phyloP scores from a whole-genome alignment of 2,113 vertebrate species.

The Apodemus speciosus region DNA sequence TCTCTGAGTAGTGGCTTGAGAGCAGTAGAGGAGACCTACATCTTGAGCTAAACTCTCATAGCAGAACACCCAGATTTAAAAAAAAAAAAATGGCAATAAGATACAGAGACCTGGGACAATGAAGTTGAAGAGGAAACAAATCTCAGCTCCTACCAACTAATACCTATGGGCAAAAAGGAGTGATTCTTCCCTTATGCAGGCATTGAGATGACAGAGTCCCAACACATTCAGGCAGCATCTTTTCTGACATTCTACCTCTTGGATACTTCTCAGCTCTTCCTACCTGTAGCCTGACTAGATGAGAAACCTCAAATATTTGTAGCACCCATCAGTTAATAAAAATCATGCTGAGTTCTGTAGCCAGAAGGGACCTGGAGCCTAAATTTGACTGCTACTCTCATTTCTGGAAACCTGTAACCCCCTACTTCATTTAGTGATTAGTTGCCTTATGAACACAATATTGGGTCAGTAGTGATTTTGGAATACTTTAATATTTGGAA shows the following conservation, averaged over 20 bases:
- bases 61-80: background rate
- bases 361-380: background rate
- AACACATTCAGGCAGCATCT: rapidly evolving
- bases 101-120: background rate
- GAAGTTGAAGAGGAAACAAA: background rate
- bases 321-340: background rate
- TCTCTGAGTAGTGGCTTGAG: background rate
- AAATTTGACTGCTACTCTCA: background rate
- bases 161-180: background rate
- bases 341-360: background rate
- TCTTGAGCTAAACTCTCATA: background rate
- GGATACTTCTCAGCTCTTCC: background rate
- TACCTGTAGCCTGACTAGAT: background rate
- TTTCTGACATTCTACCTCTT: background rate
- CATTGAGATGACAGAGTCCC: background rate
- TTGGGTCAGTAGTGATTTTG: background rate
- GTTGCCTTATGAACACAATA: background rate
- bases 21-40: background rate
- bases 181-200: background rate
- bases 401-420: background rate
- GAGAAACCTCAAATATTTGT: background rate
- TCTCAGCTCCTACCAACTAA: background rate
- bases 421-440: background rate
- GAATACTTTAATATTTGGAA: background rate
- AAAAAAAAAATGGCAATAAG: too few relatives aligned